Conservation (phyloP, 2,797 vertebrate genomes). For the Lagorchestes hirsutus region DNA sequence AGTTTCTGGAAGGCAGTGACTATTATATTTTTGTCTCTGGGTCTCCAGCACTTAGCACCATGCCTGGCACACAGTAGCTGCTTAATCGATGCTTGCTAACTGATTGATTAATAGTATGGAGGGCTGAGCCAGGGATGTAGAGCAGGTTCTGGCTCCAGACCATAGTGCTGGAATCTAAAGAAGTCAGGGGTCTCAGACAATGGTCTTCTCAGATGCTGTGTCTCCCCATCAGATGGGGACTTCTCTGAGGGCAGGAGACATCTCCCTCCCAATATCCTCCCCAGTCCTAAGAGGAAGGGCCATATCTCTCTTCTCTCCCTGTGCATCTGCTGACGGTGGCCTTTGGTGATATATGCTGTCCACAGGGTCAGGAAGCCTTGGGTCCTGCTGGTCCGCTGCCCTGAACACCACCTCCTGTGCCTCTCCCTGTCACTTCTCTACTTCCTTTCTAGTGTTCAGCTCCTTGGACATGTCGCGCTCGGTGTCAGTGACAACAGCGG, state of each 20-base stretch:
- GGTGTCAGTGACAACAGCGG: constrained; percentile 94
- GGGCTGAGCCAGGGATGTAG: not conserved
- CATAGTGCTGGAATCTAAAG: constrained; percentile 1
- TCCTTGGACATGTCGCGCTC: constrained; percentile 98
- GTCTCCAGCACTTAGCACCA: not conserved
- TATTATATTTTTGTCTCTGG: not conserved
- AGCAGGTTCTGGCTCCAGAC: constrained; percentile 16
- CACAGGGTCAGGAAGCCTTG: not conserved
- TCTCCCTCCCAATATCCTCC: not conserved
- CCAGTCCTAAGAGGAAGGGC: not conserved
- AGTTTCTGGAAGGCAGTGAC: not conserved
- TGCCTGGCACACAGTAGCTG: not conserved
- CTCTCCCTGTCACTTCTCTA: not conserved
- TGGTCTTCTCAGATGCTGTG: constrained; percentile 44
- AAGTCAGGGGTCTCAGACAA: constrained; percentile 14
- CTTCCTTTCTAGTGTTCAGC: constrained; percentile 90
- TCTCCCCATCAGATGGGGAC: not conserved
- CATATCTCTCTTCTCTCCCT: not conserved
- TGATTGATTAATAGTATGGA: not conserved
- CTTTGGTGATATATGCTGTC: not conserved
- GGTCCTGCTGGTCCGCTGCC: not conserved
- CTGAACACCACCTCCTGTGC: not conserved
- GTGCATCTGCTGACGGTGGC: not conserved
- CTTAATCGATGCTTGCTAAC: not conserved
- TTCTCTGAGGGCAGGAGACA: not conserved